Conservation (phyloP, 1,140 invertebrate genomes). For the Meteorus sp. region DNA sequence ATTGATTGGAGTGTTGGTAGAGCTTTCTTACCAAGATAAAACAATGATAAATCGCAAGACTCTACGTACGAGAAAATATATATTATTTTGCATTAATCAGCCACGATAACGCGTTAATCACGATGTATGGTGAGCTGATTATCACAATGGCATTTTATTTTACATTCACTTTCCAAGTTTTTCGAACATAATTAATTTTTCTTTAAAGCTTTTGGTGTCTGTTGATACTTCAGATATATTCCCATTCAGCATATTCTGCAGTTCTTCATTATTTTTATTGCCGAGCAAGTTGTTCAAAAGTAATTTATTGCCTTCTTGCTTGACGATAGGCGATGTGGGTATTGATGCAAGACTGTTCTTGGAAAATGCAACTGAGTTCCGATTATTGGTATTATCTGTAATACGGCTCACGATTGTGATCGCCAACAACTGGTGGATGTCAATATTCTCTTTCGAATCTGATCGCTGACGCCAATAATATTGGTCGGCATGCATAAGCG, state of each 20-base stretch:
- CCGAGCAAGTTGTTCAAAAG: constrained; percentile 49
- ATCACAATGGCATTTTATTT: constrained; percentile 5
- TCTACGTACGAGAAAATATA: too few species aligned
- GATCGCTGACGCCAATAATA: constrained; percentile 50
- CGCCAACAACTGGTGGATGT: constrained; percentile 50
- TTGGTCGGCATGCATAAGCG: constrained; percentile 43
- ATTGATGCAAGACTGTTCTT: constrained; percentile 47
- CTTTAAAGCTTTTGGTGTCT: constrained; percentile 56
- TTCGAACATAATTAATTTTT: constrained; percentile 58
- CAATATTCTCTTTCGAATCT: constrained; percentile 51
- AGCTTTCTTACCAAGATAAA: too few species aligned
- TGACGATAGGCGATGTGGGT: constrained; percentile 43
- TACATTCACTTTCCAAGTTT: constrained; percentile 52
- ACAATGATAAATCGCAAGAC: too few species aligned
- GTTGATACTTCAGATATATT: constrained; percentile 58
- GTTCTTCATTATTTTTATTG: constrained; percentile 52
- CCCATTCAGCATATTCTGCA: constrained; percentile 57
- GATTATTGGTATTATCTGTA: constrained; percentile 52
- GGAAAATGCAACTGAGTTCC: constrained; percentile 43
- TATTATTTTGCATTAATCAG: too few species aligned
- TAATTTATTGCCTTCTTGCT: constrained; percentile 52
- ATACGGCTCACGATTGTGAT: constrained; percentile 51
- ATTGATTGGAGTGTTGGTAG: too few species aligned
- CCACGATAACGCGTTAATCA: background rate
- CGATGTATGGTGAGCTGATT: background rate